Evolutionary conservation across 2,113 vertebrate genomes (phyloP).

Genomic region (Piprites chloris): DNA sequence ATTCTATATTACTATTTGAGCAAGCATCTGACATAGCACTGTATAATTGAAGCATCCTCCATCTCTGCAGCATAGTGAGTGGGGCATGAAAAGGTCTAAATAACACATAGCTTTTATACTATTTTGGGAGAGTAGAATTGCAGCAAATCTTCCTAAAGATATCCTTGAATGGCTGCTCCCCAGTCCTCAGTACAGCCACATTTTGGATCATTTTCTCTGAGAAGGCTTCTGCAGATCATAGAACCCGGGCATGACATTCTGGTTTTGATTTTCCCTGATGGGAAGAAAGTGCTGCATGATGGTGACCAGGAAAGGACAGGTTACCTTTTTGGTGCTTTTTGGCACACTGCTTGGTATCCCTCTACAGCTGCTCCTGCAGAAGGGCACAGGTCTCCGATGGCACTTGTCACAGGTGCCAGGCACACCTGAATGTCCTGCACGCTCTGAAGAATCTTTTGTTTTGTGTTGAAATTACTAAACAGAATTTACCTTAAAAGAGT

Average conservation of each 20-base stretch:
- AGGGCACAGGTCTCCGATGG: not conserved
- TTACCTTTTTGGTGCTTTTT: not conserved
- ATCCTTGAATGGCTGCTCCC: not conserved
- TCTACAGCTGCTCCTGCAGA: not conserved
- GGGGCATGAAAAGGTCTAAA: not conserved
- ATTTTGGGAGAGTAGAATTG: not conserved
- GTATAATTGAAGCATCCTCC: not conserved
- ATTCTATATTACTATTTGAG: not conserved
- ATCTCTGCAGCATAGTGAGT: not conserved
- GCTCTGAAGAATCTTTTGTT: not conserved
- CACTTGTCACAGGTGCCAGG: not conserved
- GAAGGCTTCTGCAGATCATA: not conserved
- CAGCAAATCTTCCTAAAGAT: not conserved
- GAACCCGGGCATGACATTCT: not conserved
- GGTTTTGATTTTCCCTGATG: not conserved
- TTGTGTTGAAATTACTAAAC: not conserved
- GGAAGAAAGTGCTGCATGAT: not conserved
- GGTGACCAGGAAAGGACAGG: not conserved
- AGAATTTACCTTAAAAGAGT: not conserved
- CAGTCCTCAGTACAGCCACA: too few species aligned
- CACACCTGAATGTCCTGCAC: not conserved
- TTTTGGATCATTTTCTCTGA: not conserved
- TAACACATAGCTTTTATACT: not conserved
- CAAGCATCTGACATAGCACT: not conserved
- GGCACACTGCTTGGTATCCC: rapidly evolving